A percentile compares a stretch with the other conserved stretches of the same genome.
Evolutionary conservation across 2,113 vertebrate species (phyloP).

Genomic region (Plotosus lineatus): DNA sequence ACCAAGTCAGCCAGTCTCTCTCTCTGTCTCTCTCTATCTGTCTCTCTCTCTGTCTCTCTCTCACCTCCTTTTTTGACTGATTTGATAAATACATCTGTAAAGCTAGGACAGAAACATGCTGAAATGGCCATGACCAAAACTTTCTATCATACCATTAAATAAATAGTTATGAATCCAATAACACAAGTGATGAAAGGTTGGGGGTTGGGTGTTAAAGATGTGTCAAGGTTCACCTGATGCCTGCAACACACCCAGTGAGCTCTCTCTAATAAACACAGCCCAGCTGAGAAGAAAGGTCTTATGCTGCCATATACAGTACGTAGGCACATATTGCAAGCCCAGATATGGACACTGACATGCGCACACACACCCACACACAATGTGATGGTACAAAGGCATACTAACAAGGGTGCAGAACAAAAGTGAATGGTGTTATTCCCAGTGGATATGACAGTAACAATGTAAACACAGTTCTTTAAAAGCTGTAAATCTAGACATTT

Average conservation of each 20-base stretch:
- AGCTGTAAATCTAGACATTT: not conserved
- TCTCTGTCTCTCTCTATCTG: not conserved
- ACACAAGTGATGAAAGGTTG: no score
- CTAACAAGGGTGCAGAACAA: not conserved
- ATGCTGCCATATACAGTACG: not conserved
- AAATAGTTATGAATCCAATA: not conserved
- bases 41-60: not conserved
- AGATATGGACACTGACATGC: not conserved
- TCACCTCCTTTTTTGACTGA: no score
- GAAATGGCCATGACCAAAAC: not conserved
- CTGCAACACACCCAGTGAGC: not conserved
- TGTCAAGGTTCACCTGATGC: conserved; percentile 9
- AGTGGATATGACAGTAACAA: not conserved
- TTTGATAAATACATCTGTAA: conserved; percentile 8
- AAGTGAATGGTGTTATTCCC: not conserved
- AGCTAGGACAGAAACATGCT: not conserved
- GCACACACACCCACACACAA: not conserved
- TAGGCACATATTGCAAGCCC: not conserved
- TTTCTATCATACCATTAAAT: not conserved
- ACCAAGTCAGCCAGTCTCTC: not conserved
- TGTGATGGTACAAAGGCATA: not conserved
- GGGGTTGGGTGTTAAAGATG: no score
- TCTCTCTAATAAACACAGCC: not conserved
- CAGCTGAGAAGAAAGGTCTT: not conserved
- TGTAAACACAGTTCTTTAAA: not conserved